These are phyloP conservation scores for Chaenogobius annularis DNA, from an alignment of 2,113 vertebrate species.

Conservation along the genomic window DNA sequence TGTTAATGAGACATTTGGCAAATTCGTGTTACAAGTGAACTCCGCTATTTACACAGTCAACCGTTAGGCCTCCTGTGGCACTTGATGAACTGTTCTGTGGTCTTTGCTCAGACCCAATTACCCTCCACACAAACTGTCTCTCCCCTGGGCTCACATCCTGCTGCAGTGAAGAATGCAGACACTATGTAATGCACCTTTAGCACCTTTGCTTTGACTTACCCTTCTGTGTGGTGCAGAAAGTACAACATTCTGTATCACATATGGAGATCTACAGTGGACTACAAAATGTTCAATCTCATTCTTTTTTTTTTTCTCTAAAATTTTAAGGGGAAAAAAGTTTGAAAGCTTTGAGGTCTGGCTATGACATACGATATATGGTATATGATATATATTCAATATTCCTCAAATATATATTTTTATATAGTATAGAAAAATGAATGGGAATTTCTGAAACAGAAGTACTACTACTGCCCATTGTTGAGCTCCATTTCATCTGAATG, in stretches of 20 bases:
- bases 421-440: too few species aligned
- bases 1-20: conserved; percentile 58
- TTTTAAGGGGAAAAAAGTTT: too few species aligned
- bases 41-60: conserved; percentile 46
- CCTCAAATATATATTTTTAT: too few species aligned
- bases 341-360: too few species aligned
- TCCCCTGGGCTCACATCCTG: conserved; percentile 1
- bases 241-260: background rate
- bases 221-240: background rate
- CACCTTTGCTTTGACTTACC: background rate
- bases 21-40: conserved; percentile 39
- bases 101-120: conserved; percentile 24
- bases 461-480: too few species aligned
- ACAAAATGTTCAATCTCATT: background rate
- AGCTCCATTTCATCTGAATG: too few species aligned
- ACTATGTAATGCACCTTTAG: conserved; percentile 1
- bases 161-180: background rate
- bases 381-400: too few species aligned
- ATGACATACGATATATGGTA: too few species aligned
- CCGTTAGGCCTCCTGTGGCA: conserved; percentile 49
- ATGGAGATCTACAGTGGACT: background rate
- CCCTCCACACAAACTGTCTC: conserved; percentile 1
- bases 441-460: too few species aligned
- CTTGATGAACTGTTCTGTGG: conserved; percentile 26
- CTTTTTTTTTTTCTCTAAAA: too few species aligned